Percentiles rank a stretch among this genome's conserved stretches.
phyloP scores from a whole-genome alignment of 1,140 invertebrate genomes.

The Drosophila lacteicornis region DNA sequence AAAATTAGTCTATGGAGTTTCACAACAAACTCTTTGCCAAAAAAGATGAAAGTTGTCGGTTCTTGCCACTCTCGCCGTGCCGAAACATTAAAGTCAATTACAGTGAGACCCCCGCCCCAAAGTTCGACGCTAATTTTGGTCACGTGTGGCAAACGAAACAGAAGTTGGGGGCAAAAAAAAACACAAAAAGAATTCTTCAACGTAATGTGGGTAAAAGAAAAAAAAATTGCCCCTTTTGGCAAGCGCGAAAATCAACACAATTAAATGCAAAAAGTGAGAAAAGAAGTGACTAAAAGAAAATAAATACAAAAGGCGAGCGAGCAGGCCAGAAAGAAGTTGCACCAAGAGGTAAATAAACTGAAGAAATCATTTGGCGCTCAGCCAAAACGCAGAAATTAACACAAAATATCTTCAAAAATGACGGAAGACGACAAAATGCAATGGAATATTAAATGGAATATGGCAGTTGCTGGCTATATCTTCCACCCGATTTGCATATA shows the following conservation, averaged over 20 bases:
- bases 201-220: neutral
- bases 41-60: constrained; percentile 28
- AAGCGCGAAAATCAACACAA: constrained; percentile 48
- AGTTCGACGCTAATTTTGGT: constrained; percentile 37
- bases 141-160: constrained; percentile 18
- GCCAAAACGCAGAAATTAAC: constrained; percentile 44
- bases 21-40: neutral
- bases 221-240: constrained; percentile 8
- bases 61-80: constrained; percentile 10
- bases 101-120: constrained; percentile 20
- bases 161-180: neutral
- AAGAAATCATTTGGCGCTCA: constrained; percentile 37
- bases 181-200: constrained; percentile 8
- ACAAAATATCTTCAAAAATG: constrained; percentile 39
- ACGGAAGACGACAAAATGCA: constrained; percentile 19
- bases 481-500: constrained; percentile 39
- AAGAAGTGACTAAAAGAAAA: constrained; percentile 10
- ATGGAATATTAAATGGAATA: constrained; percentile 26
- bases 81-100: constrained; percentile 37
- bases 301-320: constrained; percentile 16
- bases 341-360: constrained; percentile 49
- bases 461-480: constrained; percentile 1
- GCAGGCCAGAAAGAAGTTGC: constrained; percentile 9
- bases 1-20: neutral
- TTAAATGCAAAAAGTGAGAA: constrained; percentile 21